Evolutionary conservation across 2,888 invertebrate genomes (phyloP), one percentile per base, ranked within the genome.

Genomic region (Lasius fuliginosus): DNA sequence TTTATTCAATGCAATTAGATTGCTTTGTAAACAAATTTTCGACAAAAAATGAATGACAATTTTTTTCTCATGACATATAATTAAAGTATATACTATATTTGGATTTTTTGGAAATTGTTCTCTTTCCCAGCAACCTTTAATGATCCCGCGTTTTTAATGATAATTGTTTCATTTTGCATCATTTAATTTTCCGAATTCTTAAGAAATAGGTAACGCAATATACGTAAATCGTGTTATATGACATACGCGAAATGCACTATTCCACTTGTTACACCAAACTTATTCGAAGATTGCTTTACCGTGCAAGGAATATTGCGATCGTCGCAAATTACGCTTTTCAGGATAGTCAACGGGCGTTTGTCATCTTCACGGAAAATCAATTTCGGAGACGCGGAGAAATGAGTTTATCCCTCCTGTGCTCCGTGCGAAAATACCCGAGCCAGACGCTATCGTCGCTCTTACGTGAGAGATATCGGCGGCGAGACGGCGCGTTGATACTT

Each of bases 331-430:
- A 40, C 67, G n/a, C 36, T 68, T 77, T 40, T 40, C 76, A 56
- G 36, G 18, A 30, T 53, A 56, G 56, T 33, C 82, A 65, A 42
- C 84, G 65, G 68, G 27, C 56, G 40, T 68, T 68, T 74, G 84
- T 64, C 69, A 76, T 77, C 46, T 65, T 74, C 46, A 65, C 42
- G 49, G 81, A 74, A 74, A 65, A 79, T 79, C 74, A 60, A 83
- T 77, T 60, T 76, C 60, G 12, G 49, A 42, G 49, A n/a, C n/a
- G 62, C 64, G 40, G 1, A 36, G 60, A 73, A 60, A 81, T 62
- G 49, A 62, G 71, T 81, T 74, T 74, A 62, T 53, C 18, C 49
- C 49, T 8, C 56, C 49, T 36, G 33, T n/a, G 3, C 15, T 6
- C 56, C 27, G 74, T 60, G 36, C 58, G 60, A 60, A 36, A 62